A percentile compares a stretch with the other conserved stretches of the same genome.
These are phyloP conservation scores for Meghimatium bilineatum DNA, from an alignment of 2,888 invertebrate species.

Conservation along the genomic window DNA sequence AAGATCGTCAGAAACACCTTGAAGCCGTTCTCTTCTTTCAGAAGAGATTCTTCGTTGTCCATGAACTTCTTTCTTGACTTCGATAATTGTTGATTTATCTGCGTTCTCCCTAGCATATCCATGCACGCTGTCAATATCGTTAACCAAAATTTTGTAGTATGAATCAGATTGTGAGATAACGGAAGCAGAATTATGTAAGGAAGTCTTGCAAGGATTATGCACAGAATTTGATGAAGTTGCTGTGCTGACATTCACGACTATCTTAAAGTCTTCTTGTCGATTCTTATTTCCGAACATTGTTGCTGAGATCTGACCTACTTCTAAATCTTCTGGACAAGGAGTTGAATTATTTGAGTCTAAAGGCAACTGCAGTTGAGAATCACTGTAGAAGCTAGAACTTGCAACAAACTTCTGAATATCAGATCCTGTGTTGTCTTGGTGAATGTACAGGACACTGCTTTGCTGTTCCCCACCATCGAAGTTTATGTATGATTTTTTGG, in stretches of 20 bases:
- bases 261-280: background rate
- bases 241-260: background rate
- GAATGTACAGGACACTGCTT: background rate
- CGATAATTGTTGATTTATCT: slow-evolving; percentile 29
- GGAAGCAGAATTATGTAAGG: background rate
- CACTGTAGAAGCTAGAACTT: background rate
- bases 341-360: slow-evolving; percentile 38
- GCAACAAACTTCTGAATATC: background rate
- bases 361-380: background rate
- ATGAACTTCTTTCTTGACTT: background rate
- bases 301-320: slow-evolving; percentile 49
- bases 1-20: slow-evolving; percentile 48
- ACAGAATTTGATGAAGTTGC: background rate
- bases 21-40: slow-evolving; percentile 42
- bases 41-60: slow-evolving; percentile 26
- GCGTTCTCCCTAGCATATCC: slow-evolving; percentile 38
- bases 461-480: background rate
- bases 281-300: slow-evolving; percentile 34
- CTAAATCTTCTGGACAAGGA: slow-evolving; percentile 49
- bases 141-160: background rate
- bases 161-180: slow-evolving; percentile 6
- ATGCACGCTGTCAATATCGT: background rate
- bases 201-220: background rate
- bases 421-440: background rate
- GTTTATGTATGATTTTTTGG: background rate